Evolutionary conservation across 2,797 vertebrate genomes (phyloP), one percentile per base, ranked within the genome.

Genomic region (Gadopsis marmoratus): DNA sequence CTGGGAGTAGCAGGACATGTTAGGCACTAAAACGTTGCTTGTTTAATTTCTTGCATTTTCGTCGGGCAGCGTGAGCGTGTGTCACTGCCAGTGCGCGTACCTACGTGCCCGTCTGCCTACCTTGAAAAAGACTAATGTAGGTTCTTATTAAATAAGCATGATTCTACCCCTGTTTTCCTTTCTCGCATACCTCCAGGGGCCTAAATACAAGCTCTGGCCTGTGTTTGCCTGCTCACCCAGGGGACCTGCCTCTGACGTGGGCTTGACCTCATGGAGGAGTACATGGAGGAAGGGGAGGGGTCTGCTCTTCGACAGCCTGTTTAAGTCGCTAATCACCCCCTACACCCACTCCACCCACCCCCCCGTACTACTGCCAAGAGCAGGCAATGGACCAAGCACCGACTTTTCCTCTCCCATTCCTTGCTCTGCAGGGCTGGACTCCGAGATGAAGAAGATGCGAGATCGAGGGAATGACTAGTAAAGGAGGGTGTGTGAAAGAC

Each of bases 201-300:
- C 84, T 43, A 78, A 78, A 90, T 87, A 94, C 93, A 93, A 93
- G 87, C 91, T 88, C 5, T 23, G 86, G 90, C 87, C 87, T 93
- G 91, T 93, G 93, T 93, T 91, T 85, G 86, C 84, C 83, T 86
- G 84, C 79, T 86, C 86, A 76, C 88, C 82, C 92, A 78, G 84
- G 91, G 86, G 92, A 92, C 87, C 72, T 69, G 84, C 72, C 84
- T 91, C 89, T 93, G 91, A 93, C 91, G 89, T 93, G 84, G 90
- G 89, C 76, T 88, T 91, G 92, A 93, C 87, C 87, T 93, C 93
- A 93, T 86, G 87, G 86, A 92, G 86, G 77, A 89, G 81, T 77
- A 85, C 74, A 72, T 58, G 67, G 83, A 88, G 85, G 82, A 85
- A 88, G 83, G 48, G 88, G 88, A 82, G 86, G 86, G 84, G 89